A percentile compares a stretch with the other conserved stretches of the same genome.
phyloP scores from a whole-genome alignment of 2,797 vertebrate species.

The Aulostomus chinensis region DNA sequence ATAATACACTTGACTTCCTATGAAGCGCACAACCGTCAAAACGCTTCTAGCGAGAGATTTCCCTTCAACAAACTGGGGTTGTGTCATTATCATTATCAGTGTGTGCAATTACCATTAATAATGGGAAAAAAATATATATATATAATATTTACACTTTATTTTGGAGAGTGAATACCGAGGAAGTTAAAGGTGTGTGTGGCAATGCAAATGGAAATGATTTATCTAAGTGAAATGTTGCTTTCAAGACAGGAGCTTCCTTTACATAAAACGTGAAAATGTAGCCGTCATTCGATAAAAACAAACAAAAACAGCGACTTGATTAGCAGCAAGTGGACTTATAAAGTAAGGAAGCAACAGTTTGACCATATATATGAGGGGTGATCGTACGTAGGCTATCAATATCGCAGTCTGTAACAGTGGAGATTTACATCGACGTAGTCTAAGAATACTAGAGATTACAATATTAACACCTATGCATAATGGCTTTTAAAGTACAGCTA shows the following conservation, averaged over 20 bases:
- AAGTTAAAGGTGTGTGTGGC: background rate
- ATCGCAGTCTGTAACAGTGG: conserved; percentile 41
- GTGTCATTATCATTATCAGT: too few relatives aligned
- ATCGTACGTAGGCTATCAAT: conserved; percentile 35
- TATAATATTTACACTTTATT: too few relatives aligned
- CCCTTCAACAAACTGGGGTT: too few relatives aligned
- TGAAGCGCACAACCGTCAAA: conserved; percentile 3
- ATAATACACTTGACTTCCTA: conserved; percentile 1
- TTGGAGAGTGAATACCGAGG: background rate
- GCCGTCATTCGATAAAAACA: background rate
- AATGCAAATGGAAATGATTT: background rate
- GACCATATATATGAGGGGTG: conserved; percentile 30
- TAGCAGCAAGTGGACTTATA: conserved; percentile 42
- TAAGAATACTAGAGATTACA: conserved; percentile 66
- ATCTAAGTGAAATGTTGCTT: conserved; percentile 12
- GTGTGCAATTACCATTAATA: too few relatives aligned
- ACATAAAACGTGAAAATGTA: background rate
- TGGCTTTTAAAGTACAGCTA: conserved; percentile 78
- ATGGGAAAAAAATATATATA: too few relatives aligned
- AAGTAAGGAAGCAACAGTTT: conserved; percentile 45
- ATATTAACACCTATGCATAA: conserved; percentile 65
- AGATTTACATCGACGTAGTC: conserved; percentile 71
- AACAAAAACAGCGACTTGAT: conserved; percentile 5
- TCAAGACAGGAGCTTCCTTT: conserved; percentile 13
- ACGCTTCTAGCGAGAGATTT: too few relatives aligned